Evolutionary conservation across 2,113 vertebrate genomes (phyloP).

Genomic region (Tragulus kanchil): DNA sequence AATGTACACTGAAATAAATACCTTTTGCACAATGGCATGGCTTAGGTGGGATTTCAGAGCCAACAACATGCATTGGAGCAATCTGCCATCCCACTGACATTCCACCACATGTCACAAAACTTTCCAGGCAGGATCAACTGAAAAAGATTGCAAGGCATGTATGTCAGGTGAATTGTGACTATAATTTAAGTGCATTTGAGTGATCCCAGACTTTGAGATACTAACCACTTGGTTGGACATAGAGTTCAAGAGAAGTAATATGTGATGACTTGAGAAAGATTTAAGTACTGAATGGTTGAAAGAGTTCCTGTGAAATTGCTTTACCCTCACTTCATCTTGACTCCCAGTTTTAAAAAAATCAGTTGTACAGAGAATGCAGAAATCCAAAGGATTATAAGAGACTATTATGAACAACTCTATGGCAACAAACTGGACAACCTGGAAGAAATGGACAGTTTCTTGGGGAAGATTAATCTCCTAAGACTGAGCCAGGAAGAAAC

Average conservation of each 20-base stretch:
- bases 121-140: constrained; percentile 1
- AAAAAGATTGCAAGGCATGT: constrained; percentile 23
- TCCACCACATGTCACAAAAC: constrained; percentile 45
- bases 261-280: constrained; percentile 70
- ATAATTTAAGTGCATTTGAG: constrained; percentile 51
- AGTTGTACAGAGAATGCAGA: neutral
- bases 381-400: too few species aligned
- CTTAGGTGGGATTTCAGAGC: constrained; percentile 51
- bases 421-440: too few species aligned
- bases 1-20: constrained; percentile 43
- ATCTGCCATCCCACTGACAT: constrained; percentile 22
- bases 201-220: constrained; percentile 62
- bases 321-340: constrained; percentile 47
- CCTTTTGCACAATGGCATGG: constrained; percentile 33
- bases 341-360: constrained; percentile 45
- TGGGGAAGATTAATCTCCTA: too few species aligned
- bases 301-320: constrained; percentile 52
- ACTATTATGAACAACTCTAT: too few species aligned
- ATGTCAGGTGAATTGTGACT: constrained; percentile 65
- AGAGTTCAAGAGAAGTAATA: constrained; percentile 49
- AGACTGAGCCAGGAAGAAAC: too few species aligned
- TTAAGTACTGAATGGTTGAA: constrained; percentile 43
- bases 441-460: too few species aligned
- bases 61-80: constrained; percentile 44
- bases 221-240: constrained; percentile 67